Conservation (phyloP, 2,888 invertebrate genomes). For the Aquatica leii region DNA sequence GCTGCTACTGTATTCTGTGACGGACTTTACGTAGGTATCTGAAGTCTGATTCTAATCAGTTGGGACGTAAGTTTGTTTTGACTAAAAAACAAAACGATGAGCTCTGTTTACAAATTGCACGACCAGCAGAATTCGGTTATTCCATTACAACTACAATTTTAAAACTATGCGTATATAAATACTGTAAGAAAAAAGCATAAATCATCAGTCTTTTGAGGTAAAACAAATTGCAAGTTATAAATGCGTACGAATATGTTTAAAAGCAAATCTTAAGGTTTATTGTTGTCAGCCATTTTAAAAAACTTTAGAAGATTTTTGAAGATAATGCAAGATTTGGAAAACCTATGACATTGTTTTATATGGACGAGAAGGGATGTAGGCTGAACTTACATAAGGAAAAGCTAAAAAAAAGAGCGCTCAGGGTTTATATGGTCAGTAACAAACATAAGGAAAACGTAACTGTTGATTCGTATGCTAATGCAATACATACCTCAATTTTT, state of each 20-base stretch:
- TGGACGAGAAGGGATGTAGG: constrained; percentile 3
- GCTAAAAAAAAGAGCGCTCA: neutral
- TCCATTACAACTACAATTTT: neutral
- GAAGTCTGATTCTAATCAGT: too few relatives aligned
- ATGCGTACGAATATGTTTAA: too few relatives aligned
- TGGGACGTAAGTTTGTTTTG: neutral
- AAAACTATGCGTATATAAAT: neutral
- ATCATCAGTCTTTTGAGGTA: neutral
- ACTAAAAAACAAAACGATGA: neutral
- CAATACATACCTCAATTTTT: too few relatives aligned
- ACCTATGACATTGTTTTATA: neutral
- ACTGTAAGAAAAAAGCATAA: too few relatives aligned
- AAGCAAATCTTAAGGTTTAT: too few relatives aligned
- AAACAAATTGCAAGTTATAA: too few relatives aligned
- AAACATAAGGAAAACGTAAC: neutral
- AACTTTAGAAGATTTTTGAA: too few relatives aligned
- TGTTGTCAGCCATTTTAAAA: too few relatives aligned
- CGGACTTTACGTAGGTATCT: too few relatives aligned
- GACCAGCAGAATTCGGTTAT: neutral
- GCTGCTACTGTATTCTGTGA: neutral
- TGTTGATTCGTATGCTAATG: constrained; percentile 5
- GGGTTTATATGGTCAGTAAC: neutral
- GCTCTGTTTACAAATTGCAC: neutral
- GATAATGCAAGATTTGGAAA: constrained; percentile 16
- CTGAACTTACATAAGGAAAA: neutral